Base-by-base conservation (phyloP, 2,888 invertebrate genomes). In the Sycophila texana region DNA sequence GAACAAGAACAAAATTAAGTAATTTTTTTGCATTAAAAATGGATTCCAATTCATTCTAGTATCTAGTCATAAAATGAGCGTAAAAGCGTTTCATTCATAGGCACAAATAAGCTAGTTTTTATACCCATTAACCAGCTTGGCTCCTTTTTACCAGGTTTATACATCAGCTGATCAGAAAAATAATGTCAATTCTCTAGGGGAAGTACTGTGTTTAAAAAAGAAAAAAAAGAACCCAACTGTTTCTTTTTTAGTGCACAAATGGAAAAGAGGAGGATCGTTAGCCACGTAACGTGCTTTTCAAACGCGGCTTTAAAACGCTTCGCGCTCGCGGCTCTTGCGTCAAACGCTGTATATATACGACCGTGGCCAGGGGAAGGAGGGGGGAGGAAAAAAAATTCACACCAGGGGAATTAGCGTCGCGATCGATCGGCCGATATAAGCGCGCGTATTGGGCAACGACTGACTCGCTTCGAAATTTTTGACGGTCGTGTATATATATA, bases 221-320 rank as follows among this genome's bases (percentile, higher is more conserved):
- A 26, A n/a, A n/a, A n/a, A n/a, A n/a, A n/a, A n/a, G n/a, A n/a
- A n/a, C n/a, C n/a, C 3, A 26, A 26, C 26, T 26, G 26, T 26
- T 26, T 26, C 3, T 26, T 3, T 26, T 26, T 26, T 16, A 18
- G 13, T 16, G 51, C 30, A 49, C 26, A 16, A 39, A 71, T 61
- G 60, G 60, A 51, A 60, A 47, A 47, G 60, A 72, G 51, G 61
- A 73, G 55, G 61, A 73, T 51, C 20, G 18, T 13, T 65, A 26
- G 75, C 47, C 77, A 77, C 81, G 82, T 84, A 85, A 83, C 84
- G 85, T 84, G 84, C 83, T 84, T 85, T 83, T 84, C 84, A 82
- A 83, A 80, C 82, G 81, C 57, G 82, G 83, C 66, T 53, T 73
- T 26, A 26, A 81, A 82, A 82, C 74, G 63, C 22, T 66, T 39